Evolutionary conservation across 2,113 vertebrate species (phyloP).

Genomic region (Serinus canaria): DNA sequence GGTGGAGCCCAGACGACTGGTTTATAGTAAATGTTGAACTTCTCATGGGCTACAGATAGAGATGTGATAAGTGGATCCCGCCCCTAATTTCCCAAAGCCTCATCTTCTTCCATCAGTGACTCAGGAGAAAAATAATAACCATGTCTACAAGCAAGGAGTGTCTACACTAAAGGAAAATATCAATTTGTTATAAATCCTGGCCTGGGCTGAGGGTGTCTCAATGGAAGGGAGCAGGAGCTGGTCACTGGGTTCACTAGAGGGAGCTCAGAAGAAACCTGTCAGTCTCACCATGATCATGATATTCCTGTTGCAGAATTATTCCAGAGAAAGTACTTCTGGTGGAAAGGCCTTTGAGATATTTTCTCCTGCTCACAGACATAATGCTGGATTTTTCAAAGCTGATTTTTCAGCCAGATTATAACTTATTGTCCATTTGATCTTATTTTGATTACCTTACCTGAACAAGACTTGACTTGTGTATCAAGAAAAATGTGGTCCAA

Average conservation of each 20-base stretch:
- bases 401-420: background rate
- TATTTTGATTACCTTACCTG: background rate
- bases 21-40: background rate
- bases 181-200: background rate
- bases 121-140: background rate
- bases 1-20: background rate
- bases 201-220: background rate
- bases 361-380: background rate
- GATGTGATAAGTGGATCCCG: background rate
- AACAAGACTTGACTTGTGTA: background rate
- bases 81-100: background rate
- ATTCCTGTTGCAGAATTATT: background rate
- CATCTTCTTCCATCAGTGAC: background rate
- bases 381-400: background rate
- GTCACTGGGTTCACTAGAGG: slow-evolving; percentile 51
- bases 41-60: background rate
- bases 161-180: background rate
- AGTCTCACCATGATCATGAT: background rate
- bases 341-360: background rate
- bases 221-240: background rate
- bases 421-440: background rate
- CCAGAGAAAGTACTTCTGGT: background rate
- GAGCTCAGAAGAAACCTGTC: slow-evolving; percentile 51
- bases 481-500: background rate
- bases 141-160: background rate